Conservation (phyloP, 2,888 invertebrate genomes). For the Meloe dianella region DNA sequence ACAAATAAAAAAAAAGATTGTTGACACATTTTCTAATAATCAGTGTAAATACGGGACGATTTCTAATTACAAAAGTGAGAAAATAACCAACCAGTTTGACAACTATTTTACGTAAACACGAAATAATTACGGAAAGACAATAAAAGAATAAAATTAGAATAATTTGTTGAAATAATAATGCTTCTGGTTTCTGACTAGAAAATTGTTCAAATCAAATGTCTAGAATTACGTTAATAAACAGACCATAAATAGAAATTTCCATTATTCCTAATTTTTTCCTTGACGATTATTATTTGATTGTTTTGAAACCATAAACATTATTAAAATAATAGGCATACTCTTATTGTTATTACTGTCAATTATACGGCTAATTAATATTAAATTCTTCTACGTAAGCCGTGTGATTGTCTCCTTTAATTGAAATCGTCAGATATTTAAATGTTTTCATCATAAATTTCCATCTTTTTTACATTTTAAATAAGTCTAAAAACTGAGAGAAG, state of each 20-base stretch:
- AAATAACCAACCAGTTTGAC: no score
- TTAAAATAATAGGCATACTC: not conserved
- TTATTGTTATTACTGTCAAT: not conserved
- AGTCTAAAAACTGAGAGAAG: no score
- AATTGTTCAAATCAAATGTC: no score
- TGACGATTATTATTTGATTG: not conserved
- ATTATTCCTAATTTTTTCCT: not conserved
- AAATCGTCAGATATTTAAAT: not conserved
- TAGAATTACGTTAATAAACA: not conserved
- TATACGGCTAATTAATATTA: not conserved
- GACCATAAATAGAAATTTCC: not conserved
- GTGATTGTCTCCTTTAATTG: not conserved
- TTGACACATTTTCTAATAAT: not conserved
- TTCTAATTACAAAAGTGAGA: not conserved
- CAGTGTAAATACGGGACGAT: not conserved
- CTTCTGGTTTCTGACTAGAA: no score
- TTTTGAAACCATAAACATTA: not conserved
- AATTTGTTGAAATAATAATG: no score
- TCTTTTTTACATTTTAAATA: no score
- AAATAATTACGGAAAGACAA: no score
- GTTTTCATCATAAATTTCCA: not conserved
- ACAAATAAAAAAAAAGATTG: not conserved
- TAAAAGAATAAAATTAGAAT: no score
- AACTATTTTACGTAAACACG: no score
- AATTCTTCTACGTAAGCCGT: not conserved